phyloP scores from a whole-genome alignment of 2,797 vertebrate genomes.

The Garrulus glandarius region DNA sequence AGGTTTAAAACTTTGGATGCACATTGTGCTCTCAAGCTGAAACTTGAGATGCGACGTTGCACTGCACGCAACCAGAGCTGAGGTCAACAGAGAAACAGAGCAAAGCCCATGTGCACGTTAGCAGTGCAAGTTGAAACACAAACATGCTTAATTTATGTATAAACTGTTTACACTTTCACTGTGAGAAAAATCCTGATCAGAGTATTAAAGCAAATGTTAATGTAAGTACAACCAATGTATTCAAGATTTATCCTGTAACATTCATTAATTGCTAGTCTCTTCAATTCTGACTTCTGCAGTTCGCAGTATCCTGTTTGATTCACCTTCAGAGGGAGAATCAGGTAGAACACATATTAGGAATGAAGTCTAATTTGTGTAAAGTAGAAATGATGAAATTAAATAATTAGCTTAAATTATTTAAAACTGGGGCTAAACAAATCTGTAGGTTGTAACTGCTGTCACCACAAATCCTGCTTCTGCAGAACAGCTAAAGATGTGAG shows the following conservation, averaged over 20 bases:
- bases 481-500: neutral
- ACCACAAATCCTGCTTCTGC: neutral
- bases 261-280: neutral
- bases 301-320: neutral
- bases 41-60: constrained; percentile 40
- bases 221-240: neutral
- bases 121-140: neutral
- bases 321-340: neutral
- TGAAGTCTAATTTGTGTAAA: neutral
- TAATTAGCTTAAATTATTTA: neutral
- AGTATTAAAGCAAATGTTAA: neutral
- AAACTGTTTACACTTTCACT: neutral
- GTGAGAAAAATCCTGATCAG: neutral
- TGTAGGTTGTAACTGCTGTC: neutral
- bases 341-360: neutral
- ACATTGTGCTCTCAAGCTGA: constrained; percentile 66
- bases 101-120: neutral
- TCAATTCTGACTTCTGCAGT: neutral
- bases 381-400: neutral
- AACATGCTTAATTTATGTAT: neutral
- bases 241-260: neutral
- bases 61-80: constrained; percentile 15
- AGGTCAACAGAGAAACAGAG: constrained; percentile 11
- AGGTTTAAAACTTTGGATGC: constrained; percentile 61
- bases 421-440: neutral